Percentiles rank a stretch among this genome's conserved stretches.
Evolutionary conservation across 2,797 vertebrate genomes (phyloP).

Genomic region (Danionella dracula): DNA sequence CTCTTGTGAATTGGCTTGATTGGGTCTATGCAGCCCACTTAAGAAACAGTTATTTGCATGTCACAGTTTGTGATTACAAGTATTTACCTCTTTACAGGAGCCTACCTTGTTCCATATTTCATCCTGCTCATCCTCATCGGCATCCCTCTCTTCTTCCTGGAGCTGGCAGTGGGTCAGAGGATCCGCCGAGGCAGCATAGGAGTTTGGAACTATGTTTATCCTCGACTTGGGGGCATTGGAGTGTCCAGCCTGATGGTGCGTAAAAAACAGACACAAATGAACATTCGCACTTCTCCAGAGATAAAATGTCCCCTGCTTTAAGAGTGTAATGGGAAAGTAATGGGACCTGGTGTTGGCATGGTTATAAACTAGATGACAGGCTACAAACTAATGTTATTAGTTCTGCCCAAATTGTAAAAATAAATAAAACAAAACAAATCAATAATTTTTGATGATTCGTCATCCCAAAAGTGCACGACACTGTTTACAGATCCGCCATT

Average conservation of each 20-base stretch:
- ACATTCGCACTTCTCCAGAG: no score
- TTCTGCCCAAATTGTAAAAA: no score
- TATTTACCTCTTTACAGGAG: constrained; percentile 67
- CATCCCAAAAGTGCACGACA: constrained; percentile 1
- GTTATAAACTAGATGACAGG: no score
- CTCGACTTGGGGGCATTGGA: constrained; percentile 91
- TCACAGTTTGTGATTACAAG: constrained; percentile 1
- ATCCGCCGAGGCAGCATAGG: constrained; percentile 95
- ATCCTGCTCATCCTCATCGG: constrained; percentile 94
- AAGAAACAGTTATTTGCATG: no score
- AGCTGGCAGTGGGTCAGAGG: constrained; percentile 93
- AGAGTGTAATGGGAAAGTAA: no score
- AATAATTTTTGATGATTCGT: constrained; percentile 21
- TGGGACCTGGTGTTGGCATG: no score
- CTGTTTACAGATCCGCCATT: constrained; percentile 3
- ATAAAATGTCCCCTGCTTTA: no score
- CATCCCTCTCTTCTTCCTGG: constrained; percentile 95
- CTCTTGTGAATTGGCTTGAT: no score
- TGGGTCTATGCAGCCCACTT: no score
- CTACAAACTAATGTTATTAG: no score
- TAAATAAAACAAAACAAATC: neutral
- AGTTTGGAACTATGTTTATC: constrained; percentile 94
- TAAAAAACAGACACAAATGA: constrained; percentile 3
- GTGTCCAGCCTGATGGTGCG: constrained; percentile 92
- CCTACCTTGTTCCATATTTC: constrained; percentile 92